Percentiles rank a stretch among this genome's conserved stretches.
Evolutionary conservation across 2,888 invertebrate species (phyloP).

Genomic region (Tridacna crocea): DNA sequence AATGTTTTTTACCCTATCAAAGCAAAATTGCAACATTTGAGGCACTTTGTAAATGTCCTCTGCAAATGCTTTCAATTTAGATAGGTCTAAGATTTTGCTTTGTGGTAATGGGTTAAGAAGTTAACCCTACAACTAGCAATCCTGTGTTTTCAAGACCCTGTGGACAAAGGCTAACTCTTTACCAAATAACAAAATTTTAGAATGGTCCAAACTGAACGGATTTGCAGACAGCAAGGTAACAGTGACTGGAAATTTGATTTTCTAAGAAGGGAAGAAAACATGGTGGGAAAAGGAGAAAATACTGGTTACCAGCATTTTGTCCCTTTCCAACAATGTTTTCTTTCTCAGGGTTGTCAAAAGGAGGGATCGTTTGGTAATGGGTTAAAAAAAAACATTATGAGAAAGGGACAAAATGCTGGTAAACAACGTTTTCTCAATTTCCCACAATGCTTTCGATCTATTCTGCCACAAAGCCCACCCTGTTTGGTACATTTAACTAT

Average conservation of each 20-base stretch:
- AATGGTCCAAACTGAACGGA: too few relatives aligned
- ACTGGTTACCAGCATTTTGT: neutral
- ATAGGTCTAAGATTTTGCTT: neutral
- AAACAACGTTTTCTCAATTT: neutral
- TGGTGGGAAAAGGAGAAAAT: neutral
- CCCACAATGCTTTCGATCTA: neutral
- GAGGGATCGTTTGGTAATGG: too few relatives aligned
- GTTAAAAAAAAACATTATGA: neutral
- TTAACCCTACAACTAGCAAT: neutral
- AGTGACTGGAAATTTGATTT: too few relatives aligned
- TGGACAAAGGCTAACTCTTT: neutral
- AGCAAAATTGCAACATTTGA: too few relatives aligned
- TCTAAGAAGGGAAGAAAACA: too few relatives aligned
- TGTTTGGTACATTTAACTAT: neutral
- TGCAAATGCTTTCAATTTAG: too few relatives aligned
- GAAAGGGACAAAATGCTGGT: neutral
- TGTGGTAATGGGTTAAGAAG: too few relatives aligned
- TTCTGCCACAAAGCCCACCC: neutral
- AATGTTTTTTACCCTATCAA: neutral
- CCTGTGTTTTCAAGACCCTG: neutral
- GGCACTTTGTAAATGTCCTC: too few relatives aligned
- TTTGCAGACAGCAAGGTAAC: too few relatives aligned
- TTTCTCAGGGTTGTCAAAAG: too few relatives aligned
- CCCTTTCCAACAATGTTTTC: too few relatives aligned
- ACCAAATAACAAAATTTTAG: too few relatives aligned